phyloP scores from a whole-genome alignment of 1,140 invertebrate genomes.

The Aporrectodea caliginosa region DNA sequence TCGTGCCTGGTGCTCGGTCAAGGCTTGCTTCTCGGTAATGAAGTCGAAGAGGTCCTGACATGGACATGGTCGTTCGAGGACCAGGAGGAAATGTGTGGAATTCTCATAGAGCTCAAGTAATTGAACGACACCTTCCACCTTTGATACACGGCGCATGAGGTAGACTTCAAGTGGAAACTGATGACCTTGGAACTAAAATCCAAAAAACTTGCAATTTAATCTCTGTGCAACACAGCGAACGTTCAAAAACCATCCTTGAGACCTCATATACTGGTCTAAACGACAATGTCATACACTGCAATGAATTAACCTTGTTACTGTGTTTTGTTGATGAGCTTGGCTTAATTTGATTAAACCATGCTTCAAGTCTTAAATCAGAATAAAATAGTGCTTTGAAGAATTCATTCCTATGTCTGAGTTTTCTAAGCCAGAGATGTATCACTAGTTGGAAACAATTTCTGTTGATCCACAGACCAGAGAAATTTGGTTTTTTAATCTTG shows the following conservation, averaged over 20 bases:
- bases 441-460: too few species aligned
- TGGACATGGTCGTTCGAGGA: slow-evolving; percentile 66
- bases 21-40: slow-evolving; percentile 63
- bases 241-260: background rate
- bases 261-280: background rate
- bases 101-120: slow-evolving; percentile 64
- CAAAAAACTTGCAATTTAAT: background rate
- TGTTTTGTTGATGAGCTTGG: background rate
- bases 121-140: slow-evolving; percentile 62
- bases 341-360: background rate
- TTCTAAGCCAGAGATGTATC: too few species aligned
- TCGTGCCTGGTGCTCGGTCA: slow-evolving; percentile 61
- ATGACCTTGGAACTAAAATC: slow-evolving; percentile 47
- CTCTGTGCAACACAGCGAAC: too few species aligned
- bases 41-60: slow-evolving; percentile 68
- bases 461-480: too few species aligned
- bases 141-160: slow-evolving; percentile 61
- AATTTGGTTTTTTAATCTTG: too few species aligned
- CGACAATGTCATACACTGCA: background rate
- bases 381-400: too few species aligned
- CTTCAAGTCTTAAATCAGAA: background rate
- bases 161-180: slow-evolving; percentile 63
- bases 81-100: slow-evolving; percentile 60
- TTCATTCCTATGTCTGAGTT: too few species aligned
- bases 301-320: background rate